Base-by-base conservation (phyloP, 2,113 vertebrate species). In the Chinchilla lanigera region DNA sequence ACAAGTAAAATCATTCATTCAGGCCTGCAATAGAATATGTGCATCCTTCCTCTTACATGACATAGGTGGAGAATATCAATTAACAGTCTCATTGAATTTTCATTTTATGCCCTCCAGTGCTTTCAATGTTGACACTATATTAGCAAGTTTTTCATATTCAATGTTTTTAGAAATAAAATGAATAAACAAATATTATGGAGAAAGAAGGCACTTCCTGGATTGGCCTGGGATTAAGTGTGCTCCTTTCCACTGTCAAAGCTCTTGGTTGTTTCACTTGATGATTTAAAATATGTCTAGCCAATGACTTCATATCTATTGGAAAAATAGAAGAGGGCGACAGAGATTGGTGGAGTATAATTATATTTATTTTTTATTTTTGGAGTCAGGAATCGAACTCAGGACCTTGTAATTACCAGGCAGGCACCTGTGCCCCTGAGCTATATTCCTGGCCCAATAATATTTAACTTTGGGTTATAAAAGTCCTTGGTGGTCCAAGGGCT, bases 161-260 rank as follows among this genome's bases (percentile, higher is more conserved):
- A 33, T 93, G 83, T 38, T 80, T 78, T 1, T 41, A 77, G 44
- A 93, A 94, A 78, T 69, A 54, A 96, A 95, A 82, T 73, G 12
- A 93, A 9, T 58, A 88, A 93, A 33, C 17, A 90, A 90, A 28
- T 5, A 85, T 84, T 8, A 47, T 24, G 38, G 35, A 92, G 5
- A 86, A 92, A 95, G 7, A 81, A 78, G 38, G 10, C 38, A 83
- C 41, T 71, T 58, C 24, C n/a, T 86, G 41, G 28, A 38, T 90
- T 93, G 87, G 22, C 33, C 41, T 47, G 28, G 67, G 20, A 83
- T 81, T 63, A 91, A 86, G 38, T 11, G 3, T 1, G 19, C 30
- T 73, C 83, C 13, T 24, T 20, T 14, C 3, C 52, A 35, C 3
- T 92, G 16, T 86, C 33, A 65, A 67, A 92, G n/a, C 2, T 82